Evolutionary conservation across 2,888 invertebrate species (phyloP).

Genomic region (Clivina fossor): DNA sequence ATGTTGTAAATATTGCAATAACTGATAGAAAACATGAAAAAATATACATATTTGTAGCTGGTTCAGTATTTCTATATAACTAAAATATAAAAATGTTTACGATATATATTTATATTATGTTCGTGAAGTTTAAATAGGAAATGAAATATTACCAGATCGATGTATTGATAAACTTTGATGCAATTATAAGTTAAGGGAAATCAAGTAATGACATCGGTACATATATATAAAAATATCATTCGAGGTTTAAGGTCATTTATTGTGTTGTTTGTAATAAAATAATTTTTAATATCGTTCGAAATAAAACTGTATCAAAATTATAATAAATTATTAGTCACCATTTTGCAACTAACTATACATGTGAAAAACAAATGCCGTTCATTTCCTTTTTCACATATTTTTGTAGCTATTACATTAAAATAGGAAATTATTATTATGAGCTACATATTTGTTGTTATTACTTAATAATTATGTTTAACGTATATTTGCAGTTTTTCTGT

Average conservation of each 20-base stretch:
- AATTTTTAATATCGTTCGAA: constrained; percentile 13
- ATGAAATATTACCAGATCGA: constrained; percentile 25
- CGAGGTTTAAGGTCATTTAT: constrained; percentile 25
- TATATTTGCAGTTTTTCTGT: too few species aligned
- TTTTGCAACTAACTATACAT: too few species aligned
- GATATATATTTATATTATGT: constrained; percentile 19
- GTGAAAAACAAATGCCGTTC: too few species aligned
- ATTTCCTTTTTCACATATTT: too few species aligned
- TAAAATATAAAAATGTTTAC: constrained; percentile 12
- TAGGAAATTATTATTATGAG: too few species aligned
- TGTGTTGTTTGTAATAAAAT: constrained; percentile 22
- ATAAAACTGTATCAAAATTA: constrained; percentile 1
- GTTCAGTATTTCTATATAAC: constrained; percentile 6
- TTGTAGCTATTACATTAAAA: too few species aligned
- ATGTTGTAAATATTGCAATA: constrained; percentile 2
- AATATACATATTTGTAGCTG: constrained; percentile 14
- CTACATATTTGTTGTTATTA: too few species aligned
- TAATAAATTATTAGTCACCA: constrained; percentile 10
- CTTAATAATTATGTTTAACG: too few species aligned
- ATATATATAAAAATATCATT: constrained; percentile 8
- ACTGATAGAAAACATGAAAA: constrained; percentile 3
- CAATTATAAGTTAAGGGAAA: constrained; percentile 22
- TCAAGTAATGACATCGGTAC: constrained; percentile 17
- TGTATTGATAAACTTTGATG: constrained; percentile 23
- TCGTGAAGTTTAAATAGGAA: constrained; percentile 18